Base-by-base conservation (phyloP, 2,797 vertebrate species). In the Triplophysa bombifrons region DNA sequence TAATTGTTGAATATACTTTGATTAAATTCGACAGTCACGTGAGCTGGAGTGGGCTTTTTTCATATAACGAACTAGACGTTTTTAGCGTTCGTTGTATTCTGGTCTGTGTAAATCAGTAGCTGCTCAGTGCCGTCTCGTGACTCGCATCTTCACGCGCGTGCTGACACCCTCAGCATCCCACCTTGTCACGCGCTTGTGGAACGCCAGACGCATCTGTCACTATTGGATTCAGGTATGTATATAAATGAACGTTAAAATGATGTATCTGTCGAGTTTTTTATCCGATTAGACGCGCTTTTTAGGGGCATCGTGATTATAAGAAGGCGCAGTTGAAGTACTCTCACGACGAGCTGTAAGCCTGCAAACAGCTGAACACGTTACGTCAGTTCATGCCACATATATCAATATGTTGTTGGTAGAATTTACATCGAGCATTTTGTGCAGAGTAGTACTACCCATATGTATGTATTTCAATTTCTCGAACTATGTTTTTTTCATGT, bases 121-220 rank as follows among this genome's bases (percentile, higher is more conserved):
- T 51, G 41, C 14, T 70, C 30, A 63, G 17, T 72, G 68, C 13
- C 12, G 48, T 65, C 34, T 44, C 46, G n/a, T 55, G 55, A 20
- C 55, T 64, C 50, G 66, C 48, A 81, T 55, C 22, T 81, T 76
- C 34, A 64, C 80, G 9, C 65, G 73, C 80, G 56, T 48, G 34
- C 60, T 65, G 20, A 65, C 66, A 76, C 66, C 50, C 14, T 22
- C 48, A 69, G 38, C 73, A 63, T 64, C 80, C 58, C 60, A 30
- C 58, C 48, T 30, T 56, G 65, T 75, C 72, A 81, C 74, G 60
- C 80, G 73, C 73, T 27, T 34, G 30, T 63, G 38, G 73, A 74
- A 20, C 53, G 19, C 70, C 70, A 80, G 72, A 80, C 78, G 6
- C 63, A 38, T 67, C 38, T 12, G 34, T 13, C 13, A 41, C 67